phyloP scores from a whole-genome alignment of 2,888 invertebrate genomes.

The Belgica antarctica region DNA sequence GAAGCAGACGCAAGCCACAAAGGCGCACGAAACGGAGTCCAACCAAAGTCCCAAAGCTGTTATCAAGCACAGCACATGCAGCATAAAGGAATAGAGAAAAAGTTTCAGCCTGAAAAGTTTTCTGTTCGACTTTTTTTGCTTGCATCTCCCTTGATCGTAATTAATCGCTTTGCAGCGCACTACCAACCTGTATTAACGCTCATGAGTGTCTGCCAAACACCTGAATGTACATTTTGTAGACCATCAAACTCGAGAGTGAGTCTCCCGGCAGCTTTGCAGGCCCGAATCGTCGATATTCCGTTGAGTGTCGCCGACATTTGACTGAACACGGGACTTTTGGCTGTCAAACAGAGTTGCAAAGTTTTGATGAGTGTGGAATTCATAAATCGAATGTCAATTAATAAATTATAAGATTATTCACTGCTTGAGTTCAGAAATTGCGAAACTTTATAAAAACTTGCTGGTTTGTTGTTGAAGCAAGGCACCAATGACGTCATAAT shows the following conservation, averaged over 20 bases:
- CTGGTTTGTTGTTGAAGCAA: too few species aligned
- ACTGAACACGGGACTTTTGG: conserved; percentile 81
- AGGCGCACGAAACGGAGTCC: conserved; percentile 68
- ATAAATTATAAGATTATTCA: conserved; percentile 6
- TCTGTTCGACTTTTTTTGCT: not conserved
- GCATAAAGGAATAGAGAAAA: conserved; percentile 52
- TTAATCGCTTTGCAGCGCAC: conserved; percentile 46
- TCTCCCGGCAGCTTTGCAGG: conserved; percentile 68
- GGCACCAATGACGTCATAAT: too few species aligned
- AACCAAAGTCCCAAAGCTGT: conserved; percentile 70
- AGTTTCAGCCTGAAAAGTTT: not conserved
- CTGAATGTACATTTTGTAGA: conserved; percentile 61
- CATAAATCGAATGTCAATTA: not conserved
- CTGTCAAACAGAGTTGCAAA: conserved; percentile 27
- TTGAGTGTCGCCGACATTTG: conserved; percentile 83
- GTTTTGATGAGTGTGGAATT: not conserved
- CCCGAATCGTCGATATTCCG: conserved; percentile 83
- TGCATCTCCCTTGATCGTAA: not conserved
- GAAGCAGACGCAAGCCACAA: conserved; percentile 64
- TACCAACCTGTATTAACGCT: conserved; percentile 49
- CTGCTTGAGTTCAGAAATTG: too few species aligned
- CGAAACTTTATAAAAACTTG: too few species aligned
- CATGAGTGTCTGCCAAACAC: conserved; percentile 54
- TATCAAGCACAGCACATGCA: not conserved
- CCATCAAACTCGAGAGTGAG: conserved; percentile 73